These are phyloP conservation scores for Todiramphus saurophagus DNA, from an alignment of 2,113 vertebrate genomes.

Conservation along the genomic window DNA sequence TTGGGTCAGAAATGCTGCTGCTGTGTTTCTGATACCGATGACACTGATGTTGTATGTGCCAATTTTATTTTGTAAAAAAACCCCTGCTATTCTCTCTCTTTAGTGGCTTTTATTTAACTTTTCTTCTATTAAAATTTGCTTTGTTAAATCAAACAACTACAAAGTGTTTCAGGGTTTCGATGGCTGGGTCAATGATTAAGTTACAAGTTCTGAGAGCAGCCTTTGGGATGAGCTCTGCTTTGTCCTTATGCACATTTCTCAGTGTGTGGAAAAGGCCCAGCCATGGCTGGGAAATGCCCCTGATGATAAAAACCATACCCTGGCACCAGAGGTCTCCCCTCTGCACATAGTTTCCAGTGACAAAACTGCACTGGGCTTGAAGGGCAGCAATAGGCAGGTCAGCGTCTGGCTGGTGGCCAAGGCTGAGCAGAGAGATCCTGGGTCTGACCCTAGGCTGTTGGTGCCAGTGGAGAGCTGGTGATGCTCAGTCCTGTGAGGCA, in stretches of 20 bases:
- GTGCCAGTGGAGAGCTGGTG: neutral
- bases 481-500: neutral
- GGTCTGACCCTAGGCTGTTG: neutral
- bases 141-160: neutral
- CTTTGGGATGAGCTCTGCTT: neutral
- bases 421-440: neutral
- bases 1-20: neutral
- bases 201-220: neutral
- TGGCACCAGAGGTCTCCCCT: neutral
- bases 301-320: neutral
- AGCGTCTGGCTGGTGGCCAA: rapidly evolving
- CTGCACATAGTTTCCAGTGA: neutral
- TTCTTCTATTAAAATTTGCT: neutral
- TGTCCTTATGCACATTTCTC: neutral
- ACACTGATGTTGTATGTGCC: neutral
- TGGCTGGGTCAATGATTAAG: neutral
- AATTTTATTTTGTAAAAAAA: neutral
- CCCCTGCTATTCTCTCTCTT: neutral
- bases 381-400: neutral
- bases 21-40: neutral
- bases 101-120: neutral
- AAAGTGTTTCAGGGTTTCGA: neutral
- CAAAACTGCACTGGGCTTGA: neutral
- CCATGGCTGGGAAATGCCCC: rapidly evolving
- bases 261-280: neutral